These are phyloP conservation scores for Podilymbus podiceps DNA, from an alignment of 2,113 vertebrate genomes.

Conservation along the genomic window DNA sequence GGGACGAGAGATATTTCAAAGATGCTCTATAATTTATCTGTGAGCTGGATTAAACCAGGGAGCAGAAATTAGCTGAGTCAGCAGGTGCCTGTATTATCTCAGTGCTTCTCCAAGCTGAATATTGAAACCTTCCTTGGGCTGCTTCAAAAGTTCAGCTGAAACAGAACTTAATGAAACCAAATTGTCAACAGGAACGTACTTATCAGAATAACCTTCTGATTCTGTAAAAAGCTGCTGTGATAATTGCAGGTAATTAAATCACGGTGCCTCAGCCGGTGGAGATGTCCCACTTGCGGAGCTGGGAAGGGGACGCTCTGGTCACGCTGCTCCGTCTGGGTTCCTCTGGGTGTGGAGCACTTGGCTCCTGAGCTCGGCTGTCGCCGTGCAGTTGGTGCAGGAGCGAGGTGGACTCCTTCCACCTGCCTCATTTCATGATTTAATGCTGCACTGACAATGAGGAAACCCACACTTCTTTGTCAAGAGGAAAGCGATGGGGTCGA, in stretches of 20 bases:
- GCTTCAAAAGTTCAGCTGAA: not conserved
- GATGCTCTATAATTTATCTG: not conserved
- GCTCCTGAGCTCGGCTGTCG: accelerated
- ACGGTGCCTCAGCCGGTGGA: accelerated
- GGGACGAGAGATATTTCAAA: not conserved
- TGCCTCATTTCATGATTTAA: not conserved
- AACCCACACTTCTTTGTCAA: not conserved
- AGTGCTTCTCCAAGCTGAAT: not conserved
- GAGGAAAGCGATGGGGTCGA: accelerated
- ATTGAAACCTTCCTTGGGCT: not conserved
- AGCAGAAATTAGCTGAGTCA: not conserved
- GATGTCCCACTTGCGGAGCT: not conserved
- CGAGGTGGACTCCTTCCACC: not conserved
- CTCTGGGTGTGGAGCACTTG: accelerated
- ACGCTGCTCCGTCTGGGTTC: not conserved
- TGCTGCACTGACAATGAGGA: not conserved
- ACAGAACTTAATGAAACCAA: not conserved
- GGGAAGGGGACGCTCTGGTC: not conserved
- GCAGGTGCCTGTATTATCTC: not conserved
- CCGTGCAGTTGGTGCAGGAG: not conserved
- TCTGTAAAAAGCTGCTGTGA: not conserved
- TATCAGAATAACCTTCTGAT: not conserved
- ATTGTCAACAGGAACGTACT: accelerated
- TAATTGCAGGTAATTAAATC: not conserved
- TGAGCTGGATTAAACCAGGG: not conserved